Evolutionary conservation across 2,797 vertebrate genomes (phyloP), one percentile per base, ranked within the genome.

Genomic region (Syngnathus acus): DNA sequence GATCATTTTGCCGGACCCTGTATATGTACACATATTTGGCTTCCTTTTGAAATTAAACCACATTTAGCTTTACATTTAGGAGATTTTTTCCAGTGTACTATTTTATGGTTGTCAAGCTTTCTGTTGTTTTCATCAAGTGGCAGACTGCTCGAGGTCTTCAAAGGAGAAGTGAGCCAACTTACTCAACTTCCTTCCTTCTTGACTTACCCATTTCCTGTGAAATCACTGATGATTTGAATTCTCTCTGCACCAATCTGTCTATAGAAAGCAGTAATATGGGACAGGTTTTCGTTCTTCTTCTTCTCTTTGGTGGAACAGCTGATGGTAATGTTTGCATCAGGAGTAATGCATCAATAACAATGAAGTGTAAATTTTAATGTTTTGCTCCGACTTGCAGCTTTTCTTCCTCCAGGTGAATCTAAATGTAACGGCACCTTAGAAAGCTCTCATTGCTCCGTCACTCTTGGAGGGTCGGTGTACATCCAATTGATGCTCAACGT

Each of bases 401-500:
- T 82, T 19, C 0, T 71, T 53, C 16, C 59, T 14, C 60, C n/a
- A 39, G 37, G 69, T 61, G 81, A 78, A 1, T 79, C 66, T 8
- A 2, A 60, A 7, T 86, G 84, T 19, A 64, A 68, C 8, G 26
- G 42, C 51, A 78, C 0, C 1, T 6, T 21, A 1, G 57, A 6
- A 51, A 4, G 42, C 26, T 60, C 23, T 1, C 0, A 21, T 0
- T 87, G 82, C 72, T 55, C 64, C 10, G 72, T 54, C 57, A 1
- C 51, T 26, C 14, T 61, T 9, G 19, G 83, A 42, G 80, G 21
- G 66, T 51, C 75, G 53, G 66, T 85, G 3, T 75, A 58, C 19
- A 75, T 86, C 55, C 77, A 82, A 37, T 17, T 84, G 55, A 70
- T 84, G 50, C n/a, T 2, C 57, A 66, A 71, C 9, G 70, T 68